Evolutionary conservation across 2,888 invertebrate species (phyloP).

Genomic region (Tetranychus piercei): DNA sequence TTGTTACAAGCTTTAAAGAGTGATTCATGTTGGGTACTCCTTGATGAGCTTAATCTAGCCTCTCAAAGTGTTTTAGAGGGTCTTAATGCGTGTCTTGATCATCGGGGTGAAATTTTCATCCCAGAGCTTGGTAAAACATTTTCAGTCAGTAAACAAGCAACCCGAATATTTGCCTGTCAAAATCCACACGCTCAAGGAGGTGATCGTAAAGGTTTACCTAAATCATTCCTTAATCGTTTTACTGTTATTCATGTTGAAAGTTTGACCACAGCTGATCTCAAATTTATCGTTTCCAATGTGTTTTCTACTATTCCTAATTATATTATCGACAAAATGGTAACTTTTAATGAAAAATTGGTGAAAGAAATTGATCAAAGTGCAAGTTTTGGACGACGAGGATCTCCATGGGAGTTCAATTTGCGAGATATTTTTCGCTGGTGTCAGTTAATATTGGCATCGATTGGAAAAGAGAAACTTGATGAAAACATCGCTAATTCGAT

Average conservation of each 20-base stretch:
- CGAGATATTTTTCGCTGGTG: conserved; percentile 88
- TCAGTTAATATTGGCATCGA: conserved; percentile 39
- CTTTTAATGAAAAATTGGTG: conserved; percentile 47
- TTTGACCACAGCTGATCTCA: conserved; percentile 44
- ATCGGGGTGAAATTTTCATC: conserved; percentile 82
- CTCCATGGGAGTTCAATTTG: conserved; percentile 93
- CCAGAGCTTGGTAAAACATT: conserved; percentile 82
- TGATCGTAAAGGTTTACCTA: conserved; percentile 78
- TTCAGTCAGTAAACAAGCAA: conserved; percentile 45
- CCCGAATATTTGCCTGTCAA: conserved; percentile 87
- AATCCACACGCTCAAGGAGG: conserved; percentile 93
- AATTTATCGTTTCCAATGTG: conserved; percentile 45
- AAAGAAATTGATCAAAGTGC: conserved; percentile 14
- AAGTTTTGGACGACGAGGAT: conserved; percentile 48
- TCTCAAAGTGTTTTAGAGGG: conserved; percentile 97
- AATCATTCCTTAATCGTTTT: conserved; percentile 91
- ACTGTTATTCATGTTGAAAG: conserved; percentile 49
- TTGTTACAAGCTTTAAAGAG: conserved; percentile 79
- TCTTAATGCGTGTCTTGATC: conserved; percentile 92
- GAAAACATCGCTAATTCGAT: conserved; percentile 37
- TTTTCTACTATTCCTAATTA: conserved; percentile 44
- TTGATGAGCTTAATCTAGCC: conserved; percentile 94
- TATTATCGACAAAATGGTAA: conserved; percentile 50
- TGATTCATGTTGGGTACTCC: conserved; percentile 64
- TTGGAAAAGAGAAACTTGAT: conserved; percentile 37